Percentiles rank a stretch among this genome's conserved stretches.
These are phyloP conservation scores for Plagiodera versicolora DNA, from an alignment of 2,888 invertebrate species.

Conservation along the genomic window DNA sequence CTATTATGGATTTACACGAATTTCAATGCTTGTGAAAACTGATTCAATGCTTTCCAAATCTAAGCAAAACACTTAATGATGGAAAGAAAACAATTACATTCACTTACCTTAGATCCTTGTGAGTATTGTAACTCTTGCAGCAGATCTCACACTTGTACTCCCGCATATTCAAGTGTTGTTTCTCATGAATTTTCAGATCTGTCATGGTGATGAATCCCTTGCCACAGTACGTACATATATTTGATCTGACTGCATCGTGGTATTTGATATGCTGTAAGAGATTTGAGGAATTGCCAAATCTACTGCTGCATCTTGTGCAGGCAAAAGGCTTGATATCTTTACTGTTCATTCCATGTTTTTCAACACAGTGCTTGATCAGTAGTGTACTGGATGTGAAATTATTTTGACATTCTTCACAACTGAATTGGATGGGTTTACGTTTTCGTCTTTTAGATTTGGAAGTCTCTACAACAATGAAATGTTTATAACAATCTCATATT, in stretches of 20 bases:
- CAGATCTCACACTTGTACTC: conserved; percentile 43
- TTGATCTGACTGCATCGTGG: conserved; percentile 40
- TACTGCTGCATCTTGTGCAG: conserved; percentile 41
- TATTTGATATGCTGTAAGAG: conserved; percentile 43
- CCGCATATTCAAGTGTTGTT: conserved; percentile 42
- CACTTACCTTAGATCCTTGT: conserved; percentile 40
- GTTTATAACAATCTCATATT: background rate
- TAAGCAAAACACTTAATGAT: no score
- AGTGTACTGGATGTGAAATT: conserved; percentile 33
- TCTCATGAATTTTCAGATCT: conserved; percentile 43
- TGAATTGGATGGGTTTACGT: conserved; percentile 28
- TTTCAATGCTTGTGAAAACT: no score
- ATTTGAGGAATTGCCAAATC: conserved; percentile 42
- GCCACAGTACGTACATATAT: conserved; percentile 45
- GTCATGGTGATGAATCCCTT: conserved; percentile 52
- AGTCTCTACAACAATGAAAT: conserved; percentile 20
- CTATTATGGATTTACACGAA: no score
- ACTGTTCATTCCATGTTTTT: conserved; percentile 35
- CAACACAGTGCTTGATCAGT: conserved; percentile 38
- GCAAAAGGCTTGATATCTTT: conserved; percentile 41
- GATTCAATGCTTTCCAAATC: no score
- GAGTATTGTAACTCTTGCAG: conserved; percentile 43
- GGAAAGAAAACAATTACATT: no score
- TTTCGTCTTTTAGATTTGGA: conserved; percentile 14
- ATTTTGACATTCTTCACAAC: conserved; percentile 36